phyloP scores from a whole-genome alignment of 2,797 vertebrate genomes.

The Tapera naevia region DNA sequence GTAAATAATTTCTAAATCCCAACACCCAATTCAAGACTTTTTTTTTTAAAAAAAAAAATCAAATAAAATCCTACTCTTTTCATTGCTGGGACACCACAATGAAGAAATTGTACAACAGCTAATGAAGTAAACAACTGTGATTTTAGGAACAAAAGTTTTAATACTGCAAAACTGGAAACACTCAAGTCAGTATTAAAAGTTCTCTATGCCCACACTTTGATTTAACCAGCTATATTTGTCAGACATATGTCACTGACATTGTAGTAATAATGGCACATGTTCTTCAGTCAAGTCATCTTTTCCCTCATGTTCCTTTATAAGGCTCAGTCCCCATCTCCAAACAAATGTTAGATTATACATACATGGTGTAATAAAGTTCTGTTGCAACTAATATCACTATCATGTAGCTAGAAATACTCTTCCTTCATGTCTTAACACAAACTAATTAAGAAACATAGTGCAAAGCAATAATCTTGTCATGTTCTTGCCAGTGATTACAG shows the following conservation, averaged over 20 bases:
- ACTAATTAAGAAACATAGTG: conserved; percentile 6
- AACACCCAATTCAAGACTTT: neutral
- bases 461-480: conserved; percentile 19
- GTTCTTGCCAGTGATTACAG: neutral
- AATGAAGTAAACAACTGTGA: neutral
- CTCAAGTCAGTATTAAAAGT: neutral
- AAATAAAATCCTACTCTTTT: neutral
- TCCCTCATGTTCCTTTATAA: neutral
- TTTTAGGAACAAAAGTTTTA: neutral
- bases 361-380: conserved; percentile 2
- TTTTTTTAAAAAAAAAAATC: neutral
- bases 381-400: neutral
- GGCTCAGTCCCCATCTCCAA: neutral
- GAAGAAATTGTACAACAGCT: neutral
- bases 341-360: conserved; percentile 31
- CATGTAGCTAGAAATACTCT: conserved; percentile 48
- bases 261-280: neutral
- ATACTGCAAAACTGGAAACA: neutral
- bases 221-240: neutral
- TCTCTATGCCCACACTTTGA: neutral
- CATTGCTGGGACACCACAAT: neutral
- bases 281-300: neutral
- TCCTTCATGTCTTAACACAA: conserved; percentile 44
- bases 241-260: neutral
- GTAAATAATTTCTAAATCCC: neutral